These are phyloP conservation scores for Dendrocincla fuliginosa DNA, from an alignment of 2,797 vertebrate species.

Conservation along the genomic window DNA sequence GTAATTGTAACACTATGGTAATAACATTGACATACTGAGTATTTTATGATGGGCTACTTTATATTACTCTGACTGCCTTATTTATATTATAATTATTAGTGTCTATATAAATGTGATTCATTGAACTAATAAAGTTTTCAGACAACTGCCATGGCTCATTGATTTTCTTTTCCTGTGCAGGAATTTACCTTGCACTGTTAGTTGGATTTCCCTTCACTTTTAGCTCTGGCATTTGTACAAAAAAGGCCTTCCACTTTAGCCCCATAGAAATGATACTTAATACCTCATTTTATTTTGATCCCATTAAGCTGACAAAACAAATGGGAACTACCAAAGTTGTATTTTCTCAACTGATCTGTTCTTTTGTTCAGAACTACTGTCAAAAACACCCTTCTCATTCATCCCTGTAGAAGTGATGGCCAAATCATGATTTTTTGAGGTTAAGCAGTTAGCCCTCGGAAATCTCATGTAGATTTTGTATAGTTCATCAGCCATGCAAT, in stretches of 20 bases:
- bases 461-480: neutral
- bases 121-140: constrained; percentile 59
- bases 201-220: neutral
- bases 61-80: constrained; percentile 43
- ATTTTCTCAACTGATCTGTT: neutral
- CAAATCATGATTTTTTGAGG: neutral
- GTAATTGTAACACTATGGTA: constrained; percentile 40
- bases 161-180: constrained; percentile 1
- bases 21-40: constrained; percentile 51
- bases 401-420: neutral
- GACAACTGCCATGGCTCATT: constrained; percentile 23
- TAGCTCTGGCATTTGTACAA: neutral
- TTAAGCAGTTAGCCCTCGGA: neutral
- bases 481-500: neutral
- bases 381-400: neutral
- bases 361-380: neutral
- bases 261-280: neutral
- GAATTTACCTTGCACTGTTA: neutral
- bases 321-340: neutral
- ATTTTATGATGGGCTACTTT: constrained; percentile 50
- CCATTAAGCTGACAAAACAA: neutral
- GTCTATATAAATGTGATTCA: constrained; percentile 51
- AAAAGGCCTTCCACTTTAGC: neutral
- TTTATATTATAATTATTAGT: constrained; percentile 60
- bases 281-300: neutral